Conservation (phyloP, 2,888 invertebrate species). For the Dolichopus griseipennis region DNA sequence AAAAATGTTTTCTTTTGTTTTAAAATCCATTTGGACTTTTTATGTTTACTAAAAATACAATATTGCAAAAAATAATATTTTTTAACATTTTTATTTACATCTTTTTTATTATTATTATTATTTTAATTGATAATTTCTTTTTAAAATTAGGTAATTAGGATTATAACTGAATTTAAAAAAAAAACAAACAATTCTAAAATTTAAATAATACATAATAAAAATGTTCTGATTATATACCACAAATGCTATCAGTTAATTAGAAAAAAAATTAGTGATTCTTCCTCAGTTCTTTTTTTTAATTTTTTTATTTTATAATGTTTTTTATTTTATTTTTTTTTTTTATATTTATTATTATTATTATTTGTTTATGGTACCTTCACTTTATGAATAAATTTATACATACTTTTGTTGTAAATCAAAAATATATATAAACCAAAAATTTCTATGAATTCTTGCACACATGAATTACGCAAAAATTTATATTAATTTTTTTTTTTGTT, state of each 20-base stretch:
- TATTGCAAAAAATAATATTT: background rate
- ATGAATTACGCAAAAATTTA: background rate
- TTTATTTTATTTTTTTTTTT: background rate
- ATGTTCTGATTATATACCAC: background rate
- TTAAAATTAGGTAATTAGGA: background rate
- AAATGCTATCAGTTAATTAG: background rate
- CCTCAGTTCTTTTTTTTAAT: background rate
- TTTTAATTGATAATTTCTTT: background rate
- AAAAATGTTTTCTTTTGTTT: too few species aligned
- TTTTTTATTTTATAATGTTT: background rate
- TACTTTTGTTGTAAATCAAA: background rate
- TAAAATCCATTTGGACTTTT: too few species aligned
- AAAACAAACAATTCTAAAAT: background rate
- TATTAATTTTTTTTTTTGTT: background rate
- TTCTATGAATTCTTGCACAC: background rate
- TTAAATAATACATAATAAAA: background rate
- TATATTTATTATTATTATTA: background rate
- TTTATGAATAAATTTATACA: background rate
- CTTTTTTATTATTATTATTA: background rate
- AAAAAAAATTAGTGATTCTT: background rate
- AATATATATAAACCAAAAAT: background rate
- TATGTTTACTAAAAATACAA: background rate
- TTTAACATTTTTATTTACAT: conserved; percentile 6
- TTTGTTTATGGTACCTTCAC: background rate
- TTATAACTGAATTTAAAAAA: background rate